These are phyloP conservation scores for Limnodromus scolopaceus DNA, from an alignment of 2,797 vertebrate species.

Conservation along the genomic window DNA sequence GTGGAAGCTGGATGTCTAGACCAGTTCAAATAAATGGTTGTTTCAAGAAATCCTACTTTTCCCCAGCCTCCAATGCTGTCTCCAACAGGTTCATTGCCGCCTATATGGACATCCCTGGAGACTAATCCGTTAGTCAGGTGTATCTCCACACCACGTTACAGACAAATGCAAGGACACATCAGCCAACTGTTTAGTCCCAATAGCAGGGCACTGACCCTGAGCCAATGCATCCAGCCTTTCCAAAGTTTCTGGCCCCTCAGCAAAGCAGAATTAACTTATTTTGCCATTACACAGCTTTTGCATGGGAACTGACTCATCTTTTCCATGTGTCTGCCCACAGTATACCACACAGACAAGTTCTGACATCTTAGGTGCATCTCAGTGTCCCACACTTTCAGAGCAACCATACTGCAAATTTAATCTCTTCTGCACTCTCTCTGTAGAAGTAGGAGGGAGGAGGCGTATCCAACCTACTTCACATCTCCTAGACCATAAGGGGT, in stretches of 20 bases:
- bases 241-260: background rate
- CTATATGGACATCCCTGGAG: background rate
- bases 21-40: background rate
- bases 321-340: background rate
- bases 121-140: background rate
- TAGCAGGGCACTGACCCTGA: background rate
- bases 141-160: background rate
- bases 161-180: background rate
- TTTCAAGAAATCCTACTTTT: background rate
- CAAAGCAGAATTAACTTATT: background rate
- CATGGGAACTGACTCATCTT: background rate
- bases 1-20: background rate
- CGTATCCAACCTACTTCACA: background rate
- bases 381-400: background rate
- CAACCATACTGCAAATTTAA: background rate
- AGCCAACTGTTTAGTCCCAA: rapidly evolving
- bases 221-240: background rate
- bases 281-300: background rate
- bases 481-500: background rate
- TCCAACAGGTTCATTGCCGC: background rate
- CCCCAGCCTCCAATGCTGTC: background rate
- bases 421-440: background rate
- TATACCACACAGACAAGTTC: background rate
- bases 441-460: background rate
- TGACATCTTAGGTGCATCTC: background rate